These are phyloP conservation scores for Protomyctophum bolini DNA, from an alignment of 2,113 vertebrate genomes.

Conservation along the genomic window DNA sequence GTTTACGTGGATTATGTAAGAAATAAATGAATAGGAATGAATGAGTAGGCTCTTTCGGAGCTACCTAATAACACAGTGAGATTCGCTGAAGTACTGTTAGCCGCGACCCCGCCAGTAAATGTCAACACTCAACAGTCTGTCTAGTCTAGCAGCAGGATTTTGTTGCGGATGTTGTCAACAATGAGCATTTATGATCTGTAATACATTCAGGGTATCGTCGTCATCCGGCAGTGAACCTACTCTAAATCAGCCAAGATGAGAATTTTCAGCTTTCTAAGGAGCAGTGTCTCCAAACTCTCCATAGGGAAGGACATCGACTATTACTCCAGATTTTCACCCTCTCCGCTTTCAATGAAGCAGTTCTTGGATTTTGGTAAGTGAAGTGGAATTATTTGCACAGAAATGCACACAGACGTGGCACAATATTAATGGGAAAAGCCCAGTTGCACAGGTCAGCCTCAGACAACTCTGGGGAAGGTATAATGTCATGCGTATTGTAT, in stretches of 20 bases:
- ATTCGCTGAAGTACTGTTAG: neutral
- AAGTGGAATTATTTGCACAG: neutral
- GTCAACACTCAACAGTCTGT: constrained; percentile 18
- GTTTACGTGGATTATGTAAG: neutral
- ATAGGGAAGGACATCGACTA: constrained; percentile 79
- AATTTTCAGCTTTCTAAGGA: constrained; percentile 75
- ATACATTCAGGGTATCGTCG: neutral
- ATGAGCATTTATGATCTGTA: neutral
- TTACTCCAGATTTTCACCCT: constrained; percentile 83
- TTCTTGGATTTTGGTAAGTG: constrained; percentile 84
- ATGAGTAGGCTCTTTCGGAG: neutral
- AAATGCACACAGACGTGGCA: neutral
- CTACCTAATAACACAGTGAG: neutral
- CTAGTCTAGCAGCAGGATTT: neutral
- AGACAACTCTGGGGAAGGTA: neutral
- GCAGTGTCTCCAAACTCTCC: constrained; percentile 43
- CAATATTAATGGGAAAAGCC: neutral
- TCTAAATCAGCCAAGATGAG: constrained; percentile 64
- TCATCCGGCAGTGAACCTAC: neutral
- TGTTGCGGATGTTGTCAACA: constrained; percentile 3
- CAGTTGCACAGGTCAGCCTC: neutral
- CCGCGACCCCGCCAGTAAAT: constrained; percentile 41
- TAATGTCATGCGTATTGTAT: neutral
- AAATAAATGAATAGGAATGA: neutral
- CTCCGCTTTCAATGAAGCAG: constrained; percentile 85